phyloP scores from a whole-genome alignment of 2,797 vertebrate genomes.

The Chaenodraco wilsoni region DNA sequence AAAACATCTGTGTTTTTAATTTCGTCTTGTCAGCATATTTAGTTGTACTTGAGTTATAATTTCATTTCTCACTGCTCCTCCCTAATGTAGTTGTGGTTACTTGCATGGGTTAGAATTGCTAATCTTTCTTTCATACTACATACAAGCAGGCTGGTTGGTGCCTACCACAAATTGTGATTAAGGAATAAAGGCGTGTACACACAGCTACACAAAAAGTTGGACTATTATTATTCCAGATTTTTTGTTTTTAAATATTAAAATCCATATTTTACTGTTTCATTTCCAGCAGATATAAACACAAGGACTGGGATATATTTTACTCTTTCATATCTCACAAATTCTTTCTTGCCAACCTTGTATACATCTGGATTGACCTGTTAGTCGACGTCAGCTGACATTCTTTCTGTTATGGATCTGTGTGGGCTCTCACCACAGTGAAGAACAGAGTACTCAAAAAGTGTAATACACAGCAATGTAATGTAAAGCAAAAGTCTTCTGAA shows the following conservation, averaged over 20 bases:
- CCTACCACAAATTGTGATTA: neutral
- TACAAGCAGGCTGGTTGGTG: neutral
- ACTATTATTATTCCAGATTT: neutral
- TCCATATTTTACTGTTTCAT: neutral
- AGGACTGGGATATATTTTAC: too few species aligned
- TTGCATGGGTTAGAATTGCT: neutral
- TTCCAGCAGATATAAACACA: neutral
- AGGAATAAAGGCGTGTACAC: neutral
- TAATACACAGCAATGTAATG: too few species aligned
- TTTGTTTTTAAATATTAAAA: neutral
- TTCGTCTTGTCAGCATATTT: neutral
- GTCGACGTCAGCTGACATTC: slow-evolving; percentile 25
- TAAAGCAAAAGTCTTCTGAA: neutral
- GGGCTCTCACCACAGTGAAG: neutral
- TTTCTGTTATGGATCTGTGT: neutral
- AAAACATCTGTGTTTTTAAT: neutral
- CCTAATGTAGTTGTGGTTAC: too few species aligned
- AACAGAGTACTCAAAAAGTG: neutral
- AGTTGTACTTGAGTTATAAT: neutral
- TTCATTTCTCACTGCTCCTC: neutral
- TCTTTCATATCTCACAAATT: neutral
- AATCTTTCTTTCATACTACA: neutral
- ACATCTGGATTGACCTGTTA: slow-evolving; percentile 59
- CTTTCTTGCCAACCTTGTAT: slow-evolving; percentile 17
- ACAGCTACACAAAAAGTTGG: neutral